A percentile compares a stretch with the other conserved stretches of the same genome.
Conservation (phyloP, 2,797 vertebrate species). For the Parauchenoglanis punctatus region DNA sequence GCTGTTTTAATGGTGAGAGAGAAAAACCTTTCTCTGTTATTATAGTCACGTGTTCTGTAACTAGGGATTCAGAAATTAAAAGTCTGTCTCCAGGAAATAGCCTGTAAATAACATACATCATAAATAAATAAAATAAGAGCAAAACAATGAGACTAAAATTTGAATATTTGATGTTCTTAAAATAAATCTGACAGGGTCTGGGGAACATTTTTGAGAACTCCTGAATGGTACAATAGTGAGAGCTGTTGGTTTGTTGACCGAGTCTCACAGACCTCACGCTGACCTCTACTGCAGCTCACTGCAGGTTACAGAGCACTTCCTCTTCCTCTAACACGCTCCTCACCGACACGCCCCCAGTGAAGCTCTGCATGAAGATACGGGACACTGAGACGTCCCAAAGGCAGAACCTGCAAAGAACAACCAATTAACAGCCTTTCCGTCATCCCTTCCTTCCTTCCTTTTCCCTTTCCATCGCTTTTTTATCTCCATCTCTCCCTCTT, state of each 20-base stretch:
- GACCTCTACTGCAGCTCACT: neutral
- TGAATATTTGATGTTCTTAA: neutral
- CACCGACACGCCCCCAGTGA: neutral
- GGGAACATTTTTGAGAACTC: neutral
- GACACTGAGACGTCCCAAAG: neutral
- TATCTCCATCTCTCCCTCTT: too few species aligned
- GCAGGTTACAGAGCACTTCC: neutral
- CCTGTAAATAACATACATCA: neutral
- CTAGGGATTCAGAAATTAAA: too few species aligned
- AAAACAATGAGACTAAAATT: neutral
- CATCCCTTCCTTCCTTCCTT: neutral
- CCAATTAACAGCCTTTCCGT: too few species aligned
- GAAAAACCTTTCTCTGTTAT: neutral
- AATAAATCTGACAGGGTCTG: neutral
- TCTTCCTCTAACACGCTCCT: neutral
- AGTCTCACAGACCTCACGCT: neutral
- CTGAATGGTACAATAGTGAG: neutral
- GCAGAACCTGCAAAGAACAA: neutral
- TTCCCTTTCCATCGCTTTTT: neutral
- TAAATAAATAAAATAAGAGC: too few species aligned
- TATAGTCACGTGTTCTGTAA: neutral
- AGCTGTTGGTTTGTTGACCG: neutral
- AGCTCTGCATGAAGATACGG: neutral
- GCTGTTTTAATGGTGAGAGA: neutral
- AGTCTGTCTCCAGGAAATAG: neutral